Evolutionary conservation across 2,113 vertebrate species (phyloP).

Genomic region (Aptenodytes patagonicus): DNA sequence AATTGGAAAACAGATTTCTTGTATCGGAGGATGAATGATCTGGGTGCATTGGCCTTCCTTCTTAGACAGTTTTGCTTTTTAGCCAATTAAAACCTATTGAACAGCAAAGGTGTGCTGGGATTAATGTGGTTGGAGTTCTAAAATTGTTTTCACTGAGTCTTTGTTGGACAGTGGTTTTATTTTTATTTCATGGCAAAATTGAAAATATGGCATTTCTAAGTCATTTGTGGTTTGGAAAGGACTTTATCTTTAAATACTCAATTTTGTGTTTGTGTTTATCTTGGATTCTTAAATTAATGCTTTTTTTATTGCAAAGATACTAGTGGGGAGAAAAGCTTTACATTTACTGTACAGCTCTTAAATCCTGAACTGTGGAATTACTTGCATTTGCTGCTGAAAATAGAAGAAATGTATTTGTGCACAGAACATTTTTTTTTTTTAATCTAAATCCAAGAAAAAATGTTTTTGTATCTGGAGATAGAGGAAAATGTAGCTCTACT

Average conservation of each 20-base stretch:
- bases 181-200: neutral
- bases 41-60: neutral
- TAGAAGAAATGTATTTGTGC: neutral
- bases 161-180: neutral
- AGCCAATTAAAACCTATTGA: neutral
- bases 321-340: neutral
- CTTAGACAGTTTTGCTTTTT: neutral
- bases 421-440: neutral
- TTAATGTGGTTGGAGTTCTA: neutral
- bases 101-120: neutral
- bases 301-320: neutral
- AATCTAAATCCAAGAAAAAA: neutral
- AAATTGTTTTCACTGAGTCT: neutral
- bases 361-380: neutral
- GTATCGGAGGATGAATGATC: neutral
- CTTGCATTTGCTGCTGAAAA: neutral
- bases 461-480: rapidly evolving
- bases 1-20: neutral
- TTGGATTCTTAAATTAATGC: neutral
- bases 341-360: neutral
- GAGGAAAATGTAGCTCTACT: neutral
- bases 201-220: neutral
- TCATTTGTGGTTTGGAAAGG: neutral
- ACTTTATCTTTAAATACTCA: neutral
- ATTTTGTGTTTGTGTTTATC: neutral